Evolutionary conservation across 2,113 vertebrate genomes (phyloP), one percentile per base, ranked within the genome.

Genomic region (Vicugna pacos): DNA sequence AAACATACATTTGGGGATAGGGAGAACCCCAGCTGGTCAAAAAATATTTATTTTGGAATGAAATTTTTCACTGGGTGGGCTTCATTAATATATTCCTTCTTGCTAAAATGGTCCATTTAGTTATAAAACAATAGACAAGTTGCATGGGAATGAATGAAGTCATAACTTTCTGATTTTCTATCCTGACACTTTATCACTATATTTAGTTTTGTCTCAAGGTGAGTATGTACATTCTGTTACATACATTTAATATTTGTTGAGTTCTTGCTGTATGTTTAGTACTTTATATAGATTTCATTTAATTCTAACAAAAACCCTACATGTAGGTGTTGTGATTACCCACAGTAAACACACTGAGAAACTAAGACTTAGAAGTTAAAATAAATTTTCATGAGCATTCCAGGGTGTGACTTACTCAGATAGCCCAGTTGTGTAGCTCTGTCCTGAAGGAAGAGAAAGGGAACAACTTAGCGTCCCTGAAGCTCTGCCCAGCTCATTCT

Each of bases 331-430:
- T 85, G 9, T 4, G 28, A 3, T 46, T 67, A 38, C 13, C 60
- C 19, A 72, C 3, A 35, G 24, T 42, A 12, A 94, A 82, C 12
- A 60, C 7, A 24, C 6, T 35, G 62, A 9, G 35, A 80, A 87
- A 60, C 75, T 91, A 75, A 94, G 58, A 50, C 20, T 30, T 56
- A 67, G 67, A 86, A 11, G 48, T 80, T 65, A 86, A 96, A 81
- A 82, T 81, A 54, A 56, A 89, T 77, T 72, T 54, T 20, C 30
- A 50, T 38, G 16, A 52, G 67, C 50, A 82, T 69, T 64, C 28
- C 13, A 9, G 15, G 14, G 5, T 70, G 16, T 46, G 28, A 81
- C 24, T 91, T 87, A 58, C 26, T 52, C 58, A 82, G 67, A 48
- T 26, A 73, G 12, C 28, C 20, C 58, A 75, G 35, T 5, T 81